Base-by-base conservation (phyloP, 1,140 invertebrate species). In the Cyphomyrmex costatus region DNA sequence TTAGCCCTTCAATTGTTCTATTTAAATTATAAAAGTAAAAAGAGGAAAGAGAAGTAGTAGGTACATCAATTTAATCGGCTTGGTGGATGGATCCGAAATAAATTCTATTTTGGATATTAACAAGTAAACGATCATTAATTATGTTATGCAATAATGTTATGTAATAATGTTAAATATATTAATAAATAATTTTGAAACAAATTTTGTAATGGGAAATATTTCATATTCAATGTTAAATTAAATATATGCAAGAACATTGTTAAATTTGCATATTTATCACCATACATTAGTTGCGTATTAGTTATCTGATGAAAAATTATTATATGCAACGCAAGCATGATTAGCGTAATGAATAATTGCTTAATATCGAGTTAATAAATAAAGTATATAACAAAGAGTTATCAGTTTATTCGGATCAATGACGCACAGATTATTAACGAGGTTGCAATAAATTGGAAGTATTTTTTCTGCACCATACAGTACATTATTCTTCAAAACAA, bases 261-360 rank as follows among this genome's bases (percentile, higher is more conserved):
- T 49, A 60, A 73, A 19, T 46, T 12, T 16, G 24, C 14, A 33
- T 12, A 33, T 58, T 73, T 73, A 12, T 16, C 12, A 14, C 24
- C 33, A 16, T 16, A 46, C 58, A 42, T 42, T 42, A 42, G 36
- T 42, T 61, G 53, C 58, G 78, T 74, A 79, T 51, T 12, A 83
- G 78, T 65, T 88, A 51, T 42, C 14, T 27, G 30, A 53, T 61
- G 56, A 70, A 77, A 80, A 84, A 90, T 36, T 2, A 5, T 90
- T 80, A 70, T 61, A 61, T 80, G 73, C 42, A 21, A 36, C 21
- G 8, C 66, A 56, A 73, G 21, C 66, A 88, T 46, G 60, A 85
- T 88, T 86, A 80, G 46, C 68, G 70, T 92, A 91, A 93, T 92
- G 88, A 92, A 91, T 91, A 88, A 85, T 49, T 66, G 70, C 73